phyloP scores from a whole-genome alignment of 2,888 invertebrate genomes.

The Agrilus mali region DNA sequence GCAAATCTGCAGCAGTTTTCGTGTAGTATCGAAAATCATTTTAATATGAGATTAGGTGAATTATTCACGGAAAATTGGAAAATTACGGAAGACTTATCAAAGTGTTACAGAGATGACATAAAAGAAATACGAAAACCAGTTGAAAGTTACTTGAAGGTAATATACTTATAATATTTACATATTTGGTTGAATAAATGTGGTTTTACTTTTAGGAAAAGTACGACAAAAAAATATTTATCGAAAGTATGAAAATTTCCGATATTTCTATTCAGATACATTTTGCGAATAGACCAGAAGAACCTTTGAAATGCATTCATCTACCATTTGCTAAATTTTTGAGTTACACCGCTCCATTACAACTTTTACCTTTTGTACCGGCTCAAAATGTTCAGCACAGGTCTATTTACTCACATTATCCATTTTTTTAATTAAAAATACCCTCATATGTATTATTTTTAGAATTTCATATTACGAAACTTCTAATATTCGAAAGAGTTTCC shows the following conservation, averaged over 20 bases:
- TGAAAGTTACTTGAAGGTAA: conserved; percentile 32
- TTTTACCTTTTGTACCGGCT: conserved; percentile 32
- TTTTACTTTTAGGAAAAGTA: no score
- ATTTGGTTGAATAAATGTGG: conserved; percentile 9
- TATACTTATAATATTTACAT: background rate
- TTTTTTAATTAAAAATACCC: background rate
- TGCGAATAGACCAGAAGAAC: background rate
- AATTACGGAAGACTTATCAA: conserved; percentile 44
- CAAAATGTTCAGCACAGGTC: conserved; percentile 32
- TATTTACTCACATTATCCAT: background rate
- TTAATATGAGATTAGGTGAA: conserved; percentile 48
- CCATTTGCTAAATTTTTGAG: conserved; percentile 24
- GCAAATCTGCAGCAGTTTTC: conserved; percentile 53
- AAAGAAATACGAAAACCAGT: conserved; percentile 47
- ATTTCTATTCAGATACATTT: no score
- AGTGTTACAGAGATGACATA: conserved; percentile 33
- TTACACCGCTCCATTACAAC: conserved; percentile 29
- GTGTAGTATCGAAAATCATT: conserved; percentile 57
- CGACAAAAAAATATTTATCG: no score
- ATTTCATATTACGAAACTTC: conserved; percentile 54
- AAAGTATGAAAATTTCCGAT: no score
- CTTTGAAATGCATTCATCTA: conserved; percentile 26
- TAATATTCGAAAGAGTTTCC: conserved; percentile 26
- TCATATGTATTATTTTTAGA: conserved; percentile 32
- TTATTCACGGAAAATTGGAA: conserved; percentile 42